These are phyloP conservation scores for Pharmacophagus antenor DNA, from an alignment of 2,888 invertebrate species.

Conservation along the genomic window DNA sequence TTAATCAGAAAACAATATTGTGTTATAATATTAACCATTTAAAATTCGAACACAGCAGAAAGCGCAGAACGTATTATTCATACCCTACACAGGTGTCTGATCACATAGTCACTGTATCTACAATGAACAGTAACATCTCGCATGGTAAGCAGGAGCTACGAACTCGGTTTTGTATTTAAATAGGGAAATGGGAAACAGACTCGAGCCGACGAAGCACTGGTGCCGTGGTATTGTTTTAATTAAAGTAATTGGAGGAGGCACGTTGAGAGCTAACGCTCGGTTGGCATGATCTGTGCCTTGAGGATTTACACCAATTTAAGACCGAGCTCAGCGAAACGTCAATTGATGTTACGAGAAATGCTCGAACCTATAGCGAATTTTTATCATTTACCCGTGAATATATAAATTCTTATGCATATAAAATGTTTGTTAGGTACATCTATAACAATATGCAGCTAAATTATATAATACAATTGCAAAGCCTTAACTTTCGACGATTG, in stretches of 20 bases:
- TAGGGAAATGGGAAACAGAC: slow-evolving; percentile 79
- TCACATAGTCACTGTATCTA: slow-evolving; percentile 43
- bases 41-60: slow-evolving; percentile 11
- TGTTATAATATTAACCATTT: neutral
- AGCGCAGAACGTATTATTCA: slow-evolving; percentile 31
- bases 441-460: neutral
- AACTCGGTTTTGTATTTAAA: slow-evolving; percentile 80
- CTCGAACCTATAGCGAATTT: slow-evolving; percentile 48
- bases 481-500: slow-evolving; percentile 47
- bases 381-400: slow-evolving; percentile 33
- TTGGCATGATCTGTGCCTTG: slow-evolving; percentile 77
- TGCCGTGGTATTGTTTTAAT: slow-evolving; percentile 80
- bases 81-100: slow-evolving; percentile 48
- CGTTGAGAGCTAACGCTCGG: slow-evolving; percentile 72
- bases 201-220: slow-evolving; percentile 76
- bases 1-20: neutral
- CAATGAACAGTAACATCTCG: slow-evolving; percentile 70
- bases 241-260: slow-evolving; percentile 81
- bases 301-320: slow-evolving; percentile 79
- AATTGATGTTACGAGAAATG: slow-evolving; percentile 65
- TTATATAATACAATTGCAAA: slow-evolving; percentile 9
- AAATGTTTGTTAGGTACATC: neutral
- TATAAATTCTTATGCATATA: slow-evolving; percentile 11
- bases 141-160: slow-evolving; percentile 68
- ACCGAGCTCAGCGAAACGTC: slow-evolving; percentile 67